Conservation (phyloP, 2,888 invertebrate genomes). For the Drosophila phalerata region DNA sequence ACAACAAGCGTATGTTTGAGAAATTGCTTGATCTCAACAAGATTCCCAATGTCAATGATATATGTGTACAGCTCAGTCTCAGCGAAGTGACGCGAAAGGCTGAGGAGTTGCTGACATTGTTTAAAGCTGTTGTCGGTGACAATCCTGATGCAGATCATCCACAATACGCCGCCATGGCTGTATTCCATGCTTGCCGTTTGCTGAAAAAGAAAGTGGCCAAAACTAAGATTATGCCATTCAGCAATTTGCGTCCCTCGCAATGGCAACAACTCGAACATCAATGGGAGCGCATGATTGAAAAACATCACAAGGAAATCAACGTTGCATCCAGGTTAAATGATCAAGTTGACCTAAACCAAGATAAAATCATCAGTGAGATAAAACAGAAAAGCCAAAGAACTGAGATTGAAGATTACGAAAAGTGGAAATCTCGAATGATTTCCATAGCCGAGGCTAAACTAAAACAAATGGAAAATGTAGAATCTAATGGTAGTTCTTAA, state of each 20-base stretch:
- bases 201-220: conserved; percentile 88
- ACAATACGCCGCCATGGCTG: conserved; percentile 89
- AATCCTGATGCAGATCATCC: conserved; percentile 87
- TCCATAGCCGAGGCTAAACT: conserved; percentile 84
- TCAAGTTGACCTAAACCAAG: conserved; percentile 51
- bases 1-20: conserved; percentile 87
- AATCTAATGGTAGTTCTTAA: not conserved
- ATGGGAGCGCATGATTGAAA: conserved; percentile 86
- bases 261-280: conserved; percentile 88
- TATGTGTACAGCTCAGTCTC: conserved; percentile 88
- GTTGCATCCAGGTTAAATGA: conserved; percentile 33
- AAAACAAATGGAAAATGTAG: conserved; percentile 27
- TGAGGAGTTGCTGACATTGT: conserved; percentile 87
- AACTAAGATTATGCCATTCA: conserved; percentile 87
- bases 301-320: conserved; percentile 61
- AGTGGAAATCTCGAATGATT: conserved; percentile 88
- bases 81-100: conserved; percentile 86
- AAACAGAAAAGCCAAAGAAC: conserved; percentile 37
- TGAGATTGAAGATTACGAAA: conserved; percentile 87
- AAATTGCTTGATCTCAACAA: conserved; percentile 88
- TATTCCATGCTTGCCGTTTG: conserved; percentile 88
- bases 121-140: conserved; percentile 84
- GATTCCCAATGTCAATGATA: conserved; percentile 86
- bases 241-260: conserved; percentile 87
- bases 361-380: conserved; percentile 18